Conservation (phyloP, 92 coral and sea anemone genomes). For the Chrysogorgia sp. region DNA sequence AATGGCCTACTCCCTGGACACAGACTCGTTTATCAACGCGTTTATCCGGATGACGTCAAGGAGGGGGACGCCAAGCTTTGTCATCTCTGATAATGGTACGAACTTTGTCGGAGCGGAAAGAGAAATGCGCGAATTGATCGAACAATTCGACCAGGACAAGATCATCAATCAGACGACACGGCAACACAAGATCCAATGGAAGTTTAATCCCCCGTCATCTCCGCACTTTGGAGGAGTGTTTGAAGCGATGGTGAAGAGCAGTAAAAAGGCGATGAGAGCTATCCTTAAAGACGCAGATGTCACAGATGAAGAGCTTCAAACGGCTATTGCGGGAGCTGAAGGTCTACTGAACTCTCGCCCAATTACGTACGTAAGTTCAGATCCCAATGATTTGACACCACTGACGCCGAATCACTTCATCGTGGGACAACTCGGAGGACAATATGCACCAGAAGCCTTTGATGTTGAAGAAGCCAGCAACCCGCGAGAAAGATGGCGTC, state of each 20-base stretch:
- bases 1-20: conserved; percentile 38
- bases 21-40: conserved; percentile 39
- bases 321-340: neutral
- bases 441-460: conserved; percentile 38
- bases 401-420: neutral
- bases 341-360: neutral
- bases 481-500: conserved; percentile 66
- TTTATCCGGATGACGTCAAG: conserved; percentile 49
- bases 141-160: conserved; percentile 58
- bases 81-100: conserved; percentile 43
- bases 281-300: neutral
- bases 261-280: conserved; percentile 7
- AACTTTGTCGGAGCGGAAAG: conserved; percentile 68
- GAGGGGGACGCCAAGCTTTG: conserved; percentile 49
- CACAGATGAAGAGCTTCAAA: neutral
- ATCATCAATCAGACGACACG: conserved; percentile 40
- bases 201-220: too few species aligned
- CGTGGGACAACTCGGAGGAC: conserved; percentile 4
- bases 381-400: neutral
- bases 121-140: conserved; percentile 55
- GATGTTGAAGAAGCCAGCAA: conserved; percentile 43
- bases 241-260: too few species aligned
- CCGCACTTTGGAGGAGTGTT: too few species aligned
- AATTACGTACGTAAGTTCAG: neutral
- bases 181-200: conserved; percentile 50